Evolutionary conservation across 2,113 vertebrate species (phyloP).

Genomic region (Toxostoma redivivum): DNA sequence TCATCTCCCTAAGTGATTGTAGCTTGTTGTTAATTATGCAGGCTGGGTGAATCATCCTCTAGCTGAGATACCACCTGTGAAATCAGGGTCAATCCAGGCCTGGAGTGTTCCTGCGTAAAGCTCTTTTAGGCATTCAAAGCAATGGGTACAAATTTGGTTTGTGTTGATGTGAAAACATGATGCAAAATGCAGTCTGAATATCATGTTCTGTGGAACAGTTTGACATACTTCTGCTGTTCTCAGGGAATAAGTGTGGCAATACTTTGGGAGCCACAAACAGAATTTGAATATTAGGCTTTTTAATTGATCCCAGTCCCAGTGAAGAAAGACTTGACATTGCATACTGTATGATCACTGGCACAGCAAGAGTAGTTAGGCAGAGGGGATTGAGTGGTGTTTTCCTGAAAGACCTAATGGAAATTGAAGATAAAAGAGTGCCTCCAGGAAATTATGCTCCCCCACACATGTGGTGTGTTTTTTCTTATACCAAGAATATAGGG

Average conservation of each 20-base stretch:
- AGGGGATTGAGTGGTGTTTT: neutral
- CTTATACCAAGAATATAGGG: neutral
- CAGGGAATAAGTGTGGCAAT: neutral
- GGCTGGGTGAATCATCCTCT: neutral
- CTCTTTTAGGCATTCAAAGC: neutral
- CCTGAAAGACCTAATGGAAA: constrained; percentile 30
- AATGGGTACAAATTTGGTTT: neutral
- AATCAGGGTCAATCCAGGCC: neutral
- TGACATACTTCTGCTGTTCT: neutral
- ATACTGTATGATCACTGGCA: neutral
- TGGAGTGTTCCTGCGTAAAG: neutral
- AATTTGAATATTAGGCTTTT: neutral
- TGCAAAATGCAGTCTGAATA: neutral
- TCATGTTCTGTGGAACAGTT: neutral
- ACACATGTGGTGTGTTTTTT: neutral
- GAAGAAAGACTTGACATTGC: neutral
- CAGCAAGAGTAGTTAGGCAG: constrained; percentile 2
- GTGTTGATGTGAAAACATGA: neutral
- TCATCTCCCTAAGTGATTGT: neutral
- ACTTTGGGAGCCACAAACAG: neutral
- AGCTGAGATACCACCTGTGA: neutral
- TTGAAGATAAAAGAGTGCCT: constrained; percentile 39
- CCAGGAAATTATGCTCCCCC: neutral
- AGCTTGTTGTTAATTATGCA: neutral
- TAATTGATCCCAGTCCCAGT: neutral